Conservation (phyloP, 2,888 invertebrate species). For the Ptilodon capucinus region DNA sequence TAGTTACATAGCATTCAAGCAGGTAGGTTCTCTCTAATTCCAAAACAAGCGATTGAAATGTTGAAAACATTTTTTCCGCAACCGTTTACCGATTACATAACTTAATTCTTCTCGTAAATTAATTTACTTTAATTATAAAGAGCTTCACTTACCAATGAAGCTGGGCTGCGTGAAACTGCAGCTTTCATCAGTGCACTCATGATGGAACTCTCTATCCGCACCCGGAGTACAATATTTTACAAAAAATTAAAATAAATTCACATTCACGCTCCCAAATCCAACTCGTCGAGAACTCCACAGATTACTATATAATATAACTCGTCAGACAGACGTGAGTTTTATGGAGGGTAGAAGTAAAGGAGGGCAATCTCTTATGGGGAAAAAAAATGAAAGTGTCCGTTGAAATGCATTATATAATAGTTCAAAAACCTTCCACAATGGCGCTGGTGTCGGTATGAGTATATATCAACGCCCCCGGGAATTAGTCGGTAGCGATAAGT, state of each 20-base stretch:
- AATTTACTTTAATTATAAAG: constrained; percentile 20
- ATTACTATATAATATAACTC: too few relatives aligned
- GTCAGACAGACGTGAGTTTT: too few relatives aligned
- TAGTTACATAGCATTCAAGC: background rate
- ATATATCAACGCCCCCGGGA: too few relatives aligned
- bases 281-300: background rate
- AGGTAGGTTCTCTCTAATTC: background rate
- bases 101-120: constrained; percentile 50
- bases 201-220: constrained; percentile 82
- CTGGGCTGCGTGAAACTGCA: constrained; percentile 68
- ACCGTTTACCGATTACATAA: constrained; percentile 67
- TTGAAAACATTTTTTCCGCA: constrained; percentile 39
- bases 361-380: too few relatives aligned
- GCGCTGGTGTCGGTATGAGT: too few relatives aligned
- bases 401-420: too few relatives aligned
- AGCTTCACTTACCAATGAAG: constrained; percentile 60
- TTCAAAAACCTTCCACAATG: too few relatives aligned
- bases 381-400: too few relatives aligned
- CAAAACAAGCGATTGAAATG: constrained; percentile 5
- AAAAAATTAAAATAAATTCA: constrained; percentile 28
- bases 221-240: constrained; percentile 64
- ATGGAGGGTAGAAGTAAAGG: too few relatives aligned
- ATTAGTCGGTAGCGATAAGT: too few relatives aligned
- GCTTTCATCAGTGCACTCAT: constrained; percentile 80
- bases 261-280: constrained; percentile 20